A percentile compares a stretch with the other conserved stretches of the same genome.
Conservation (phyloP, 1,140 invertebrate species). For the Himalopsyche phryganea region DNA sequence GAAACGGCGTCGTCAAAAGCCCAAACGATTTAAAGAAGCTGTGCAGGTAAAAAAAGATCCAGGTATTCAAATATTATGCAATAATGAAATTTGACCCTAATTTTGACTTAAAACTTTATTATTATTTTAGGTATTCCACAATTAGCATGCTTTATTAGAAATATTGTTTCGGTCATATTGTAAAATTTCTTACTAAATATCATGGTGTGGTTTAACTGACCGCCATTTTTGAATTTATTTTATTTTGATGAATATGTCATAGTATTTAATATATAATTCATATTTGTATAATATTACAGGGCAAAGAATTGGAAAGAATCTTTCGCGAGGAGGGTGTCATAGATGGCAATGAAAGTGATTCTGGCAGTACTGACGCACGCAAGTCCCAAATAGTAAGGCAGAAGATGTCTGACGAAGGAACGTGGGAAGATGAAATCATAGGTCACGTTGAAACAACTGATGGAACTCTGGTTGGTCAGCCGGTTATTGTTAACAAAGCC, state of each 20-base stretch:
- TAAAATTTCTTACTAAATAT: no score
- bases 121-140: no score
- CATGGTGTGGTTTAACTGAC: no score
- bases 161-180: no score
- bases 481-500: constrained; percentile 58
- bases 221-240: no score
- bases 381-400: constrained; percentile 24
- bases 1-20: constrained; percentile 61
- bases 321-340: constrained; percentile 69
- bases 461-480: constrained; percentile 58
- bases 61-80: no score
- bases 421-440: constrained; percentile 55
- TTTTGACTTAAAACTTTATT: no score
- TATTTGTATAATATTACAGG: constrained; percentile 41
- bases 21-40: constrained; percentile 63
- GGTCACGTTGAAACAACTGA: constrained; percentile 62
- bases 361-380: constrained; percentile 34
- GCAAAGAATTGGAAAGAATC: constrained; percentile 69
- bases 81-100: no score
- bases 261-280: no score
- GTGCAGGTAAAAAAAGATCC: constrained; percentile 57
- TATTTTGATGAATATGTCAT: no score
- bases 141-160: no score
- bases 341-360: constrained; percentile 56
- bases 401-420: constrained; percentile 18